Percentiles rank a stretch among this genome's conserved stretches.
These are phyloP conservation scores for Gymnarchus niloticus DNA, from an alignment of 2,113 vertebrate genomes.

Conservation along the genomic window DNA sequence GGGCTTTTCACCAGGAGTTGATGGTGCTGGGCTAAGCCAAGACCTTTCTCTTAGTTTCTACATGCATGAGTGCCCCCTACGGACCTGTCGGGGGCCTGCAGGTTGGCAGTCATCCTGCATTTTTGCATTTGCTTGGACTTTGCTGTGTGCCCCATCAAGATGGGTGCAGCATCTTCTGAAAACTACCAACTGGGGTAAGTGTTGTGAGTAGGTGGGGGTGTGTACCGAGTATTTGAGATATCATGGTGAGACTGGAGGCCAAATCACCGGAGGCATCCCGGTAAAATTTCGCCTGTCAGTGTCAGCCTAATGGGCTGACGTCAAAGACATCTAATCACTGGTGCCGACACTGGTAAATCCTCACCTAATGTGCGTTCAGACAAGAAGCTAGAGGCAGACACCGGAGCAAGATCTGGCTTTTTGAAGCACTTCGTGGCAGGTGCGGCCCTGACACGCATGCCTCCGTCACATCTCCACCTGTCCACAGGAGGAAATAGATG, in stretches of 20 bases:
- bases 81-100: too few species aligned
- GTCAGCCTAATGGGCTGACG: conserved; percentile 70
- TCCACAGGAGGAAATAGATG: background rate
- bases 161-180: background rate
- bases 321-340: conserved; percentile 72
- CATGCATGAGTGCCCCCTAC: background rate
- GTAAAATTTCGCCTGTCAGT: conserved; percentile 61
- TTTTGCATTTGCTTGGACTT: background rate
- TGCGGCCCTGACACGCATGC: background rate
- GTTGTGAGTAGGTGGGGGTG: background rate
- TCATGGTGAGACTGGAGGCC: conserved; percentile 24
- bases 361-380: conserved; percentile 30
- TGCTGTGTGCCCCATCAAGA: background rate
- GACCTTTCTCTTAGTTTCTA: background rate
- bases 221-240: conserved; percentile 52
- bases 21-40: background rate
- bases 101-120: background rate
- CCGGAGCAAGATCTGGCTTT: background rate
- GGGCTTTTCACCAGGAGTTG: background rate
- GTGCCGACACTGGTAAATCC: conserved; percentile 66
- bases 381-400: background rate
- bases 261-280: conserved; percentile 32
- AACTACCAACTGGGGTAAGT: background rate
- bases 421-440: background rate
- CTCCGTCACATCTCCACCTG: background rate